A percentile compares a stretch with the other conserved stretches of the same genome.
Conservation (phyloP, 2,888 invertebrate genomes). For the Brachypterus glaber region DNA sequence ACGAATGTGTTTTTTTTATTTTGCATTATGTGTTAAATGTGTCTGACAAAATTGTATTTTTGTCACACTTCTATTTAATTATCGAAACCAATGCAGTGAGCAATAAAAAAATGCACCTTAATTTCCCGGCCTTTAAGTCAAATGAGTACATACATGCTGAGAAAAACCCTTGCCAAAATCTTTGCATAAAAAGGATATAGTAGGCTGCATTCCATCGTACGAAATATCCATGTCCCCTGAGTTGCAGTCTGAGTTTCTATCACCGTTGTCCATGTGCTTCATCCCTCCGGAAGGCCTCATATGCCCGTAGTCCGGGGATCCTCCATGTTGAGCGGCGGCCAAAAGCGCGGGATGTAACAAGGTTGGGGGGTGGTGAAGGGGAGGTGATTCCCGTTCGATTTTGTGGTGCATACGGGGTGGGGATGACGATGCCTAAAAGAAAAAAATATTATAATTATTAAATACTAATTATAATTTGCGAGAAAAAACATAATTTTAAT, state of each 20-base stretch:
- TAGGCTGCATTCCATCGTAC: slow-evolving; percentile 88
- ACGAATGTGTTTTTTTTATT: too few species aligned
- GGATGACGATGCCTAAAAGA: slow-evolving; percentile 38
- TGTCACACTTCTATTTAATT: too few species aligned
- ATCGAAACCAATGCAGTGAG: too few species aligned
- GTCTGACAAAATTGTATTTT: too few species aligned
- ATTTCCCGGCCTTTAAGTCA: too few species aligned
- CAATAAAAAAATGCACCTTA: too few species aligned
- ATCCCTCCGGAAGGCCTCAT: slow-evolving; percentile 46
- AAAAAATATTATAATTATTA: slow-evolving; percentile 10
- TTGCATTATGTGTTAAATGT: too few species aligned
- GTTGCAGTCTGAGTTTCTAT: slow-evolving; percentile 84
- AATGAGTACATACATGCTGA: slow-evolving; percentile 32
- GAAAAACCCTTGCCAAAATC: slow-evolving; percentile 33
- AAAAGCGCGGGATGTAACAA: slow-evolving; percentile 77
- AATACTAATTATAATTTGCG: background rate
- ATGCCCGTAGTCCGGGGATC: slow-evolving; percentile 71
- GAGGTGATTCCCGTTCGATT: slow-evolving; percentile 72
- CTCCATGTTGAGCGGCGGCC: slow-evolving; percentile 72
- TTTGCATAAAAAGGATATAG: slow-evolving; percentile 83
- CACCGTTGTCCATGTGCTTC: slow-evolving; percentile 68
- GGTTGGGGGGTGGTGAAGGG: slow-evolving; percentile 74
- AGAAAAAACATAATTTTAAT: background rate
- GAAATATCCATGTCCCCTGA: slow-evolving; percentile 69
- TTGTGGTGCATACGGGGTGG: slow-evolving; percentile 60